Evolutionary conservation across 2,797 vertebrate species (phyloP).

Genomic region (Dicrostonyx torquatus): DNA sequence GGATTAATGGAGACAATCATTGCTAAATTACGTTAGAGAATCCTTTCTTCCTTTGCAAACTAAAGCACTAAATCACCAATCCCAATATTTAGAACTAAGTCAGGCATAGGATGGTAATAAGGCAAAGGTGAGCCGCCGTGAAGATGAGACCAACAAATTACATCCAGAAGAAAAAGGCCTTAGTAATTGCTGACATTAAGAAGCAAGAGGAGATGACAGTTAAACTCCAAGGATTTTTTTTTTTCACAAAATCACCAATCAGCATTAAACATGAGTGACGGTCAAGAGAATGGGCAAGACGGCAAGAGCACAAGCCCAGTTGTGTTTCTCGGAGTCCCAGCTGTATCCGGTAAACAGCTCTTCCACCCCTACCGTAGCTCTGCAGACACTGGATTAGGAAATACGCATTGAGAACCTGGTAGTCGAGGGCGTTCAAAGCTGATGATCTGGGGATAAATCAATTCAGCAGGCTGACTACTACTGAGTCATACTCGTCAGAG

Average conservation of each 20-base stretch:
- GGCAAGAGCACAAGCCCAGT: not conserved
- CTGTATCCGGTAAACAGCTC: not conserved
- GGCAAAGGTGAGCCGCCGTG: fast-evolving
- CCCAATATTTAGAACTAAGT: not conserved
- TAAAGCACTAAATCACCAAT: not conserved
- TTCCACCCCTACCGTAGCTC: not conserved
- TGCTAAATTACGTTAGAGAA: constrained; percentile 5
- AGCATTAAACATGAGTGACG: not conserved
- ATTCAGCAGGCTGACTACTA: not conserved
- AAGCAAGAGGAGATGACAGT: not conserved
- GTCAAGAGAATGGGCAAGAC: not conserved
- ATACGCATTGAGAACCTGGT: constrained; percentile 37
- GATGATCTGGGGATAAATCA: constrained; percentile 66
- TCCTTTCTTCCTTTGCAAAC: not conserved
- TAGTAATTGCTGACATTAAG: not conserved
- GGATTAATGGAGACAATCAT: not conserved
- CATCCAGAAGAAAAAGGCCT: not conserved
- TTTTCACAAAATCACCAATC: not conserved
- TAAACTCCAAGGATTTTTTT: not conserved
- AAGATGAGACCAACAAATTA: not conserved
- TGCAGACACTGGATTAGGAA: not conserved
- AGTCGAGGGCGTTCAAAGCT: not conserved
- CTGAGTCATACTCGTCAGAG: constrained; percentile 61
- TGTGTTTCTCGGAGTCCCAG: not conserved
- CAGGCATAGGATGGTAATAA: not conserved